Percentiles rank a stretch among this genome's conserved stretches.
phyloP scores from a whole-genome alignment of 2,888 invertebrate genomes.

The Chironomus tentans region DNA sequence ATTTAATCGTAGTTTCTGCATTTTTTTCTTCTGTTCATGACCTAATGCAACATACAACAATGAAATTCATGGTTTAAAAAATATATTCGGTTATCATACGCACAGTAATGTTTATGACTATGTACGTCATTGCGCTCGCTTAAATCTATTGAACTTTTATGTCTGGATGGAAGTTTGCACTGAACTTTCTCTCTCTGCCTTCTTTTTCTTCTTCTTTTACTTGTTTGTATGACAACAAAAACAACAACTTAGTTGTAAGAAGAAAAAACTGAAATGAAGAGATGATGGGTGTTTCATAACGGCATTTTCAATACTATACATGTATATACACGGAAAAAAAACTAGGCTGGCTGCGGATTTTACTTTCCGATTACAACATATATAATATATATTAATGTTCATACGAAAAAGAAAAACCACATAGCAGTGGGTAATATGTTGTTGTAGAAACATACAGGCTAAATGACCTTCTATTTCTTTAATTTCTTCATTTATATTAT shows the following conservation, averaged over 20 bases:
- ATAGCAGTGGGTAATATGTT: background rate
- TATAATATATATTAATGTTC: background rate
- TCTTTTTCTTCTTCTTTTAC: background rate
- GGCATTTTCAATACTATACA: background rate
- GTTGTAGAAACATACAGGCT: background rate
- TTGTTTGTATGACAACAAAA: background rate
- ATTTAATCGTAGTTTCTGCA: background rate
- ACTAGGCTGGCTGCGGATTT: conserved; percentile 10
- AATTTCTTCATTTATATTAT: background rate
- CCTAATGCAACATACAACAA: conserved; percentile 17
- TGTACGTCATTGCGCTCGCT: background rate
- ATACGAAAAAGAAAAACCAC: background rate
- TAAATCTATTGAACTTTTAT: background rate
- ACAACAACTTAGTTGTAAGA: background rate
- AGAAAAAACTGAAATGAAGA: background rate
- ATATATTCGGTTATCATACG: background rate
- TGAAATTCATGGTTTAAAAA: background rate
- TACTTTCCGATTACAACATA: conserved; percentile 23
- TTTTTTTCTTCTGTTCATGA: conserved; percentile 19
- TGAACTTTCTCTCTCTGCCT: conserved; percentile 5
- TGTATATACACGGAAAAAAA: background rate
- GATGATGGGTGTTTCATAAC: conserved; percentile 17
- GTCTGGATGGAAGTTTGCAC: background rate
- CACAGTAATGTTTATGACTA: background rate
- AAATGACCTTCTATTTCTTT: background rate